Conservation (phyloP, 1,140 invertebrate species). For the Ips typographus region DNA sequence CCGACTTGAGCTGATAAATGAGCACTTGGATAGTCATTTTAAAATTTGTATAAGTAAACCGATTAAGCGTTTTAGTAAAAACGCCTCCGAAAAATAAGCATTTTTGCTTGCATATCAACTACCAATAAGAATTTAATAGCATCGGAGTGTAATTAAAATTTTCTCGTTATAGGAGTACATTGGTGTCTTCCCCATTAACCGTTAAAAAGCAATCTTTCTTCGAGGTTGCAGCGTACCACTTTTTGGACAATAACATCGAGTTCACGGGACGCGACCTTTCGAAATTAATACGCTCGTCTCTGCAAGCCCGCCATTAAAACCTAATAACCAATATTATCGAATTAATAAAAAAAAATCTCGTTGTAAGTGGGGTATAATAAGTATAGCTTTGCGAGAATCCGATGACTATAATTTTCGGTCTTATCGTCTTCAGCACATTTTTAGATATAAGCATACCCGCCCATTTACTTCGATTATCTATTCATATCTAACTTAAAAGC, state of each 20-base stretch:
- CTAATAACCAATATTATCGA: conserved; percentile 46
- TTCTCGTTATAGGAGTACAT: conserved; percentile 25
- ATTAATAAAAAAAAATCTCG: conserved; percentile 44
- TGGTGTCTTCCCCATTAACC: conserved; percentile 32
- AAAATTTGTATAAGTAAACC: too few species aligned
- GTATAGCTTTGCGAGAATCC: conserved; percentile 41
- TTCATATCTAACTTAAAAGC: conserved; percentile 45
- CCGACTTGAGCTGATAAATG: too few species aligned
- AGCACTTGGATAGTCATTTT: too few species aligned
- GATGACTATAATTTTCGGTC: conserved; percentile 46
- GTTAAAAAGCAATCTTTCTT: conserved; percentile 35
- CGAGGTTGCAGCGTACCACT: conserved; percentile 27
- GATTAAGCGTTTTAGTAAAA: too few species aligned
- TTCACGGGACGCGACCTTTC: conserved; percentile 36
- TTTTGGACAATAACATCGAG: conserved; percentile 37
- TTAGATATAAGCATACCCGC: conserved; percentile 39
- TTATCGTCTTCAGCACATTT: conserved; percentile 40
- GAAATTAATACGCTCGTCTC: conserved; percentile 33
- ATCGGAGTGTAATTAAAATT: conserved; percentile 29
- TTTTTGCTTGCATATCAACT: too few species aligned
- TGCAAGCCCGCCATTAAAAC: conserved; percentile 40
- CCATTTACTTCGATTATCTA: conserved; percentile 46
- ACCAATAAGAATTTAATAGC: too few species aligned
- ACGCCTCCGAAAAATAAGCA: too few species aligned
- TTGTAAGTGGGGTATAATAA: conserved; percentile 47